Evolutionary conservation across 2,113 vertebrate species (phyloP).

Genomic region (Suncus etruscus): DNA sequence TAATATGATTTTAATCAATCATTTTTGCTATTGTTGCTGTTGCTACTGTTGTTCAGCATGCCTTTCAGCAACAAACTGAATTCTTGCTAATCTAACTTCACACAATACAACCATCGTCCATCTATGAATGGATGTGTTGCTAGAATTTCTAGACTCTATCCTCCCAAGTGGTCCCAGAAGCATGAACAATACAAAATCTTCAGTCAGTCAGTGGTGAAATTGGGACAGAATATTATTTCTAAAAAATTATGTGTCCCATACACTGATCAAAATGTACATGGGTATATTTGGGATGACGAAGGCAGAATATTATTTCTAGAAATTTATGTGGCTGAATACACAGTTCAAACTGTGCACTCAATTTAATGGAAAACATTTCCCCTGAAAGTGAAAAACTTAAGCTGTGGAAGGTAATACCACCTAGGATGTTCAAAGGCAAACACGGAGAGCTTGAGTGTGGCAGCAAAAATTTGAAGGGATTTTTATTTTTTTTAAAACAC

Average conservation of each 20-base stretch:
- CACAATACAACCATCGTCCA: neutral
- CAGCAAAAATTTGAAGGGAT: neutral
- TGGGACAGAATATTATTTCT: constrained; percentile 20
- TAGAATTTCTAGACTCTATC: neutral
- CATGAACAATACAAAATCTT: neutral
- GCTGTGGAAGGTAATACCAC: neutral
- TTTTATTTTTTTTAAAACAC: constrained; percentile 2
- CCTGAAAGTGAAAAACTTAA: neutral
- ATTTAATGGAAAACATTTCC: neutral
- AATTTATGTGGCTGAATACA: neutral
- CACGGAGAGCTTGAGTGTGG: neutral
- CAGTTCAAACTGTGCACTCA: neutral
- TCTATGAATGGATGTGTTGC: neutral
- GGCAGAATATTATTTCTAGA: constrained; percentile 25
- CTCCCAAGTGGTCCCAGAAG: neutral
- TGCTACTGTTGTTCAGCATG: too few relatives aligned
- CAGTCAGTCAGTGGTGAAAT: neutral
- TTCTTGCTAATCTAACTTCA: neutral
- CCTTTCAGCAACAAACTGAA: neutral
- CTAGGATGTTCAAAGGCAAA: neutral
- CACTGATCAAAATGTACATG: neutral
- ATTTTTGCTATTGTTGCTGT: neutral
- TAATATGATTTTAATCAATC: neutral
- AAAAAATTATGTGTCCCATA: neutral
- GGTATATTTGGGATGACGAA: constrained; percentile 10